Conservation (phyloP, 2,113 vertebrate genomes). For the Xyliphius kryptos region DNA sequence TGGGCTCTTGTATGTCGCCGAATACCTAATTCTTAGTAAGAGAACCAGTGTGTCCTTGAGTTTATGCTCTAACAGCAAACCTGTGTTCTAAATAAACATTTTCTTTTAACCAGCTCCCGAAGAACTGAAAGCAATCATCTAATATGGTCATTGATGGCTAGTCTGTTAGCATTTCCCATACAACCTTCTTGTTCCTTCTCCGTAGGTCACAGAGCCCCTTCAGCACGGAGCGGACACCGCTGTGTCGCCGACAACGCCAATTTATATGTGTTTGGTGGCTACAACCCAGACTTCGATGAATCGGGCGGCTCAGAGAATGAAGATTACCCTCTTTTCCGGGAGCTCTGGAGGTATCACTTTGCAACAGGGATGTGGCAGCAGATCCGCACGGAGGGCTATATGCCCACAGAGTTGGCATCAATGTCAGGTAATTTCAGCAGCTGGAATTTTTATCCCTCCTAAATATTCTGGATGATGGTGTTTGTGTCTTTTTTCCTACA, state of each 20-base stretch:
- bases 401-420: slow-evolving; percentile 93
- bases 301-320: slow-evolving; percentile 90
- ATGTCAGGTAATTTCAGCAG: slow-evolving; percentile 91
- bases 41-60: no score
- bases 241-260: slow-evolving; percentile 92
- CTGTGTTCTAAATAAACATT: no score
- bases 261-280: slow-evolving; percentile 93
- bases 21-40: no score
- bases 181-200: slow-evolving; percentile 16
- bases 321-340: slow-evolving; percentile 92
- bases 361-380: slow-evolving; percentile 93
- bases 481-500: no score
- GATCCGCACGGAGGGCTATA: slow-evolving; percentile 91
- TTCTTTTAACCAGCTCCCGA: no score
- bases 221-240: slow-evolving; percentile 90
- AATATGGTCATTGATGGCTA: no score
- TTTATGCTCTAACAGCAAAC: no score
- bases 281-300: slow-evolving; percentile 94
- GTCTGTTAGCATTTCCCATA: no score
- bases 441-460: no score
- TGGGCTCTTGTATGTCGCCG: no score
- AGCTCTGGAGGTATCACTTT: slow-evolving; percentile 95
- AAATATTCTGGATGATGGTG: no score
- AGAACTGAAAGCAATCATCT: no score
- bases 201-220: slow-evolving; percentile 77